A percentile compares a stretch with the other conserved stretches of the same genome.
Conservation (phyloP, 2,888 invertebrate genomes). For the Pelosia muscerda region DNA sequence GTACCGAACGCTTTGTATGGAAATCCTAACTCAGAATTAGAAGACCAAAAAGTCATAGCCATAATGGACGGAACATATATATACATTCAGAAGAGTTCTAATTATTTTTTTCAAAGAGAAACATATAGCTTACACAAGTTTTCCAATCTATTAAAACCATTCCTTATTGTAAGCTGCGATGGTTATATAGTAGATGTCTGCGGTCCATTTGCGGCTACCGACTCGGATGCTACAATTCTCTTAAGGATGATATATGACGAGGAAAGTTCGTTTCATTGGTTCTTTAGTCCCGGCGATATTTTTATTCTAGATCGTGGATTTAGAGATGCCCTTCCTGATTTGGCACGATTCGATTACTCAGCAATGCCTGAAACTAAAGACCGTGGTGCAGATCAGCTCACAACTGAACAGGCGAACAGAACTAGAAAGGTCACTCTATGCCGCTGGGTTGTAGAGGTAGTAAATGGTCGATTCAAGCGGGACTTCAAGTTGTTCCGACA, state of each 20-base stretch:
- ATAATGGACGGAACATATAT: slow-evolving; percentile 9
- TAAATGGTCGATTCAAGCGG: slow-evolving; percentile 3
- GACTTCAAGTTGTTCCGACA: slow-evolving; percentile 6
- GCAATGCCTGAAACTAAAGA: neutral
- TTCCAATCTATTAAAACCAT: slow-evolving; percentile 6
- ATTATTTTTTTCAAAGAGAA: slow-evolving; percentile 10
- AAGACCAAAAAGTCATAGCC: neutral
- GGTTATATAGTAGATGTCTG: slow-evolving; percentile 7
- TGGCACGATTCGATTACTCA: neutral
- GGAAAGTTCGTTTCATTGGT: neutral
- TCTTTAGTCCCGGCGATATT: slow-evolving; percentile 3
- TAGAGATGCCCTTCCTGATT: neutral
- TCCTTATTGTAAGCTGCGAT: slow-evolving; percentile 14
- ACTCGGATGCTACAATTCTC: slow-evolving; percentile 7
- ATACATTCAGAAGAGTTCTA: neutral
- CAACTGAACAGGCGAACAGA: slow-evolving; percentile 1
- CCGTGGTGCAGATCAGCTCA: neutral
- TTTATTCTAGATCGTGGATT: slow-evolving; percentile 11
- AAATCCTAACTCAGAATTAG: neutral
- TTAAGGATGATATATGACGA: neutral
- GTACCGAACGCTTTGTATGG: neutral
- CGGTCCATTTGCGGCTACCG: slow-evolving; percentile 6
- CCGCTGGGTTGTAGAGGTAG: slow-evolving; percentile 7
- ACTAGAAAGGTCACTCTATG: neutral
- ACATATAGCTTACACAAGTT: slow-evolving; percentile 12